Evolutionary conservation across 2,888 invertebrate species (phyloP).

Genomic region (Melolontha melolontha): DNA sequence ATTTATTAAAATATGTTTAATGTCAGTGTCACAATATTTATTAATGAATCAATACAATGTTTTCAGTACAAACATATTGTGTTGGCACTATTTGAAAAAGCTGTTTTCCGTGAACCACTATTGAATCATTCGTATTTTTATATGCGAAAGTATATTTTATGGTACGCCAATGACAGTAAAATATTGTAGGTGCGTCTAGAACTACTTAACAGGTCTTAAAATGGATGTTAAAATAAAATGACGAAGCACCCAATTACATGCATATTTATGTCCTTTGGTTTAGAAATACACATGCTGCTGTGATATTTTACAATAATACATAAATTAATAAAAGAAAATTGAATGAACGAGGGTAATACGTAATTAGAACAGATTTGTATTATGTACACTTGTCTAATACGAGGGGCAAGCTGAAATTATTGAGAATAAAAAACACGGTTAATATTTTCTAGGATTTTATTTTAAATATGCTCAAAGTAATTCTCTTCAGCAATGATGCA

Average conservation of each 20-base stretch:
- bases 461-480: too few species aligned
- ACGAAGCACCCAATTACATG: conserved; percentile 9
- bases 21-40: conserved; percentile 1
- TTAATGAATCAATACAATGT: neutral
- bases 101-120: conserved; percentile 31
- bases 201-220: conserved; percentile 7
- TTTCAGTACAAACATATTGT: neutral
- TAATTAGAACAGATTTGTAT: too few species aligned
- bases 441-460: too few species aligned
- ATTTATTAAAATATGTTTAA: neutral
- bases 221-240: conserved; percentile 16
- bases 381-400: too few species aligned
- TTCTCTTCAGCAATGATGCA: too few species aligned
- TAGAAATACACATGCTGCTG: too few species aligned
- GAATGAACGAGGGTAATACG: too few species aligned
- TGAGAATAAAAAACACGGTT: too few species aligned
- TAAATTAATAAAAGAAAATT: too few species aligned
- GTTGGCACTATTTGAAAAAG: conserved; percentile 25
- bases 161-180: conserved; percentile 12
- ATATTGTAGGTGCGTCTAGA: conserved; percentile 3
- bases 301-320: too few species aligned
- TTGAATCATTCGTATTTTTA: conserved; percentile 35
- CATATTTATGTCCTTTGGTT: too few species aligned
- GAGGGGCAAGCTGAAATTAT: too few species aligned
- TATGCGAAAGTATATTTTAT: conserved; percentile 16